Evolutionary conservation across 2,797 vertebrate species (phyloP), one percentile per base, ranked within the genome.

Genomic region (Lithobates sylvaticus): DNA sequence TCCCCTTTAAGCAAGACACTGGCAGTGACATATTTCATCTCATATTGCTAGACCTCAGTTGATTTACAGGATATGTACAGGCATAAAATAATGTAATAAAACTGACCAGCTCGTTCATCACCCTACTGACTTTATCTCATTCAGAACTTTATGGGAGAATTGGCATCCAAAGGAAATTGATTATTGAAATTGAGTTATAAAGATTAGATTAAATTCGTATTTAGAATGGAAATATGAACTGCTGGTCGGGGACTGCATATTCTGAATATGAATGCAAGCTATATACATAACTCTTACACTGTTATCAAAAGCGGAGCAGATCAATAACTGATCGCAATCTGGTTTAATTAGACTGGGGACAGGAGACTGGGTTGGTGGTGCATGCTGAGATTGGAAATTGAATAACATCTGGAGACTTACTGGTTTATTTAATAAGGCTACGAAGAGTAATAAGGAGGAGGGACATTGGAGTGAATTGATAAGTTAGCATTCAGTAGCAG

Each of bases 251-350:
- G 61, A 26, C 23, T 23, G 61, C 23, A 3, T 26, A 26, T 26
- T 26, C 61, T n/a, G 23, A n/a, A 65, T n/a, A 23, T 65, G 6
- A 65, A 65, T 65, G 7, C 21, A 26, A 65, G 61, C n/a, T 65
- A 26, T 65, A n/a, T 65, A n/a, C 21, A 65, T 65, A 65, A 61
- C 58, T 61, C 58, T 26, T 26, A 5, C 32, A 39, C 44, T 61
- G 13, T 77, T 32, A 58, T 76, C 47, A 32, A 76, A 23, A 76
- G 42, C 15, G 1, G 21, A 34, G 15, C 27, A 34, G 75, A 77
- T 77, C 75, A 77, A 64, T 77, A 61, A 77, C 10, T 36, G 75
- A 77, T 77, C 54, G 32, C 27, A 77, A 61, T 77, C 32, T 15
- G 54, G 10, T 77, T 61, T 77, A 61, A 77, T 77, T 32, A 58